Evolutionary conservation across 37 sponge, comb jelly and placozoan genomes (phyloP), one percentile per base, ranked within the genome.

Genomic region (Halichondria panicea): DNA sequence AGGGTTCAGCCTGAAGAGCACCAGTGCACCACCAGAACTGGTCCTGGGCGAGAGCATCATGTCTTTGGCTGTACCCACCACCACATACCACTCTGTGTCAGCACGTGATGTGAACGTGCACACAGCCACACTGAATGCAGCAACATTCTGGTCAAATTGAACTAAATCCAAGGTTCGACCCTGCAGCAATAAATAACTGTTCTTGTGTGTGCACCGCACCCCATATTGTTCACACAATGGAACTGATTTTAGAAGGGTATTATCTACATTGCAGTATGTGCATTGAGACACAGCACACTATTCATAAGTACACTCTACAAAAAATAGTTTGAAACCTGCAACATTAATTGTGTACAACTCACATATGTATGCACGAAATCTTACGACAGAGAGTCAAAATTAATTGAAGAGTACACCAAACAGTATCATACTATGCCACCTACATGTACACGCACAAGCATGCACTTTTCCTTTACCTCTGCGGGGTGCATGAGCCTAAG

Each of bases 141-240:
- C 96, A 35, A 93, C 96, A 59, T 98, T 93, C 82, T 98, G 99
- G 18, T 93, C 89, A 46, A 98, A 80, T 63, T 89, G 89, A 21
- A 95, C 88, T 1, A 92, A 63, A 18, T 95, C 86, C 59, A 98
- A 65, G 4, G 94, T 98, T 43, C 77, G 88, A 30, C 90, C 89
- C 93, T 92, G 53, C 40, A 59, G 18, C n/a, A 66, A 12, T n/a
- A n/a, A n/a, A n/a, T n/a, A n/a, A n/a, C n/a, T n/a, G n/a, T n/a
- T n/a, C n/a, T n/a, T n/a, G n/a, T n/a, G n/a, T n/a, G n/a, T n/a
- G n/a, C n/a, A n/a, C n/a, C n/a, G n/a, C n/a, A n/a, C n/a, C n/a
- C n/a, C n/a, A n/a, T n/a, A n/a, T n/a, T n/a, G n/a, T n/a, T n/a
- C n/a, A n/a, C n/a, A n/a, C n/a, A n/a, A n/a, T n/a, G n/a, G n/a